These are phyloP conservation scores for Siniperca undulata DNA, from an alignment of 2,797 vertebrate species.

Conservation along the genomic window DNA sequence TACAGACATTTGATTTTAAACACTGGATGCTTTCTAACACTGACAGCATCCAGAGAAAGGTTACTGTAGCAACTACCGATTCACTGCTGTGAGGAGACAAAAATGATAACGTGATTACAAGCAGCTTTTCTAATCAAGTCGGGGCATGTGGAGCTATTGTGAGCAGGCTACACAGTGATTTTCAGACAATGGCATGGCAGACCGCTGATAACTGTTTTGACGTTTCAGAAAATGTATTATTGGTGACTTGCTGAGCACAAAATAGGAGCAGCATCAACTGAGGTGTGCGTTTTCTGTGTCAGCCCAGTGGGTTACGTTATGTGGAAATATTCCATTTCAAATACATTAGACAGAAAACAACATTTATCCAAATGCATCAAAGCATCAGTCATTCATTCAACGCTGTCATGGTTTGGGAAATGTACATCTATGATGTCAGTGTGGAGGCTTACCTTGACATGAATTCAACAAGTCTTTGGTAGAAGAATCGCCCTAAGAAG, in stretches of 20 bases:
- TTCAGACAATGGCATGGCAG: constrained; percentile 2
- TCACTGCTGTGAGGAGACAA: constrained; percentile 19
- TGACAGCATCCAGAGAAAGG: constrained; percentile 2
- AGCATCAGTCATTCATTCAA: background rate
- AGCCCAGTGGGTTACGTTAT: background rate
- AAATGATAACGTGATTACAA: constrained; percentile 32
- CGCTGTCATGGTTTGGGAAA: background rate
- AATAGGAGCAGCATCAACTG: constrained; percentile 11
- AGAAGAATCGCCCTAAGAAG: constrained; percentile 93
- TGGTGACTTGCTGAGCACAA: constrained; percentile 28
- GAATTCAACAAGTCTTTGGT: constrained; percentile 96
- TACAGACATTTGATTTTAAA: background rate
- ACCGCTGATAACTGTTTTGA: constrained; percentile 27
- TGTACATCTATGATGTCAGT: background rate
- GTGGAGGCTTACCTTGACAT: constrained; percentile 92
- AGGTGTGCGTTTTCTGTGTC: background rate
- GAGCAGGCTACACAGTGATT: background rate
- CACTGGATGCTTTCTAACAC: background rate
- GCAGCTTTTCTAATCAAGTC: constrained; percentile 15
- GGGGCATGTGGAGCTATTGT: constrained; percentile 15
- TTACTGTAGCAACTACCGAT: constrained; percentile 48
- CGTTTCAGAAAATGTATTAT: constrained; percentile 17
- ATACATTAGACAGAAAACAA: constrained; percentile 4
- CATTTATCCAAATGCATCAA: constrained; percentile 2
- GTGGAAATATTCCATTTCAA: background rate